Percentiles rank a stretch among this genome's conserved stretches.
phyloP scores from a whole-genome alignment of 1,140 invertebrate species.

The Conus betulinus region DNA sequence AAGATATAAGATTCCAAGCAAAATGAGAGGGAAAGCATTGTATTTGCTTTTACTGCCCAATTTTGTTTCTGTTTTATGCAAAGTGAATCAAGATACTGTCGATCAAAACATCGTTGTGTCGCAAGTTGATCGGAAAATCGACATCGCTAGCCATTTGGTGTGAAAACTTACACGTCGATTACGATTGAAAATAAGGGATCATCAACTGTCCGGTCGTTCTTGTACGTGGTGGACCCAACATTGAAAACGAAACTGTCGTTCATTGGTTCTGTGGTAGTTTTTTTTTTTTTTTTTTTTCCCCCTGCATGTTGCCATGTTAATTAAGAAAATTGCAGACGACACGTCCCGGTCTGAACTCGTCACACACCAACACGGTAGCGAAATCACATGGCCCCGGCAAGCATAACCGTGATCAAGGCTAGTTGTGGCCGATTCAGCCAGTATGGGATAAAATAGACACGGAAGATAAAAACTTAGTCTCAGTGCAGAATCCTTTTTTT shows the following conservation, averaged over 20 bases:
- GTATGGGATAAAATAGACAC: no score
- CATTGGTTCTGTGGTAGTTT: conserved; percentile 80
- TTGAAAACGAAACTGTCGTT: conserved; percentile 83
- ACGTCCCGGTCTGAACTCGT: no score
- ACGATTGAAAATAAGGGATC: conserved; percentile 89
- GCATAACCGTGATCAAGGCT: no score
- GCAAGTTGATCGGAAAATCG: conserved; percentile 90
- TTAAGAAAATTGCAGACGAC: no score
- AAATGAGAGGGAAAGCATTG: conserved; percentile 37
- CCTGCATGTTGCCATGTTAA: no score
- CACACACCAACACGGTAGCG: no score
- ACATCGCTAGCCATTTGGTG: conserved; percentile 92
- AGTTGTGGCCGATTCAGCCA: no score
- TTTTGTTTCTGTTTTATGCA: conserved; percentile 55
- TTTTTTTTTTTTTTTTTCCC: no score
- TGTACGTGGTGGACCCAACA: conserved; percentile 83
- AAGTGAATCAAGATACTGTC: conserved; percentile 61
- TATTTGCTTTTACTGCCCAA: conserved; percentile 33
- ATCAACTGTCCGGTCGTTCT: conserved; percentile 82
- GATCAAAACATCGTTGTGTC: conserved; percentile 79
- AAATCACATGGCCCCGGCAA: no score
- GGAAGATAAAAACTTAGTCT: no score
- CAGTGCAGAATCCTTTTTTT: no score
- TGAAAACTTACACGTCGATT: conserved; percentile 87
- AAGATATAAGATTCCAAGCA: background rate